Base-by-base conservation (phyloP, 2,888 invertebrate genomes). In the Synergus gifuensis region DNA sequence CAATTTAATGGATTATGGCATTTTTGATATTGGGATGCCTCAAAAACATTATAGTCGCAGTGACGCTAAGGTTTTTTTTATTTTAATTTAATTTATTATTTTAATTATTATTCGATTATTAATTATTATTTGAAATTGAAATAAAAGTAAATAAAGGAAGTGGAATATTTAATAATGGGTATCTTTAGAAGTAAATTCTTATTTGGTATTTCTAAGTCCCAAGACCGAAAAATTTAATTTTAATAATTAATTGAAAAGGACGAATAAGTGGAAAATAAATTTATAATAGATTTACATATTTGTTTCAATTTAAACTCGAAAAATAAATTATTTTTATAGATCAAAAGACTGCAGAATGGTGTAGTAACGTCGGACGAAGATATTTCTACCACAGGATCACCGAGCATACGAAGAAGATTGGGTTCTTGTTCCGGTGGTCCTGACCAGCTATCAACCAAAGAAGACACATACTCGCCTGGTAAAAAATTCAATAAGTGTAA, bases 1-100 rank as follows among this genome's bases (percentile, higher is more conserved):
- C 86, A 95, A 95, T 86, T 92, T 96, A 40, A 95, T 96, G 92
- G 97, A 97, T 89, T 95, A 96, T n/a, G 94, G 96, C 16, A 94
- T 96, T 69, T 94, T 96, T 88, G 97, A 97, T 91, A 94, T 94
- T 82, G 95, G 95, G 36, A 94, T 95, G 83, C 93, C 95, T 16
- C 93, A 95, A 80, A 93, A 92, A 80, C 90, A 88, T 83, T 90
- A 90, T 76, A 87, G 86, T 78, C 91, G 93, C 40, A 90, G 87
- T 81, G 92, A 93, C 77, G 88, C 89, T 40, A 93, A 93, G 89
- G 92, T 92, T 86, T 67, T 73, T 40, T 76, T 77, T 62, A 79
- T 69, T 73, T 78, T 62, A 69, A 73, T 78, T 49, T 78, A 44
- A 28, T 28, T 28, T 28, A 28, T 3, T 28, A 3, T 28, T 28